These are phyloP conservation scores for Morelia viridis DNA, from an alignment of 2,797 vertebrate species.

Conservation along the genomic window DNA sequence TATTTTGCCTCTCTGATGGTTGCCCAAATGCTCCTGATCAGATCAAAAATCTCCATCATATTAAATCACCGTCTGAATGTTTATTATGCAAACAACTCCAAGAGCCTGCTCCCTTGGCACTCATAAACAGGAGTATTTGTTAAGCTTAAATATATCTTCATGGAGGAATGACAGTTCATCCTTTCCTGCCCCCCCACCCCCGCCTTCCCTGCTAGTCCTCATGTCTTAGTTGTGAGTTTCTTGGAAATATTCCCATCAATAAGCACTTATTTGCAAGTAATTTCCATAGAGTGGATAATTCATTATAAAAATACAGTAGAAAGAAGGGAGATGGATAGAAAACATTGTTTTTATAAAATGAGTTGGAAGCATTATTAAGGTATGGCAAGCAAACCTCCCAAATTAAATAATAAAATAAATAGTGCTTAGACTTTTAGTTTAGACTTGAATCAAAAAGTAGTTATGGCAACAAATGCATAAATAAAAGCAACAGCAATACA, in stretches of 20 bases:
- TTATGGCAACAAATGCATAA: background rate
- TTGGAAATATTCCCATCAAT: constrained; percentile 1
- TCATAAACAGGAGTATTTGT: constrained; percentile 36
- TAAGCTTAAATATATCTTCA: constrained; percentile 29
- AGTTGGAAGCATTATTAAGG: background rate
- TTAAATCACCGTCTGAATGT: constrained; percentile 35
- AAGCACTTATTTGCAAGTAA: background rate
- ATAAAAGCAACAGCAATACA: background rate
- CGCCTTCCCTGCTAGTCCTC: background rate
- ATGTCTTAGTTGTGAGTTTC: constrained; percentile 32
- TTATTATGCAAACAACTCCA: constrained; percentile 7
- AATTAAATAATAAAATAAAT: background rate
- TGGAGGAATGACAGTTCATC: background rate
- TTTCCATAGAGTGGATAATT: background rate
- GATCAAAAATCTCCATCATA: constrained; percentile 5
- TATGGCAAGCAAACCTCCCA: background rate
- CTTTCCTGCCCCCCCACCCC: background rate
- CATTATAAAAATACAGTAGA: background rate
- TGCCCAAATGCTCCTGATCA: constrained; percentile 37
- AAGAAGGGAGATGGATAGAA: background rate
- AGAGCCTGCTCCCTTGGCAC: background rate
- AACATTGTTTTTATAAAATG: background rate
- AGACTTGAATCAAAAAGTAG: background rate
- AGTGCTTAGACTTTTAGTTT: background rate
- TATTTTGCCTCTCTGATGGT: constrained; percentile 17